Evolutionary conservation across 2,888 invertebrate species (phyloP).

Genomic region (Drosophila limbata): DNA sequence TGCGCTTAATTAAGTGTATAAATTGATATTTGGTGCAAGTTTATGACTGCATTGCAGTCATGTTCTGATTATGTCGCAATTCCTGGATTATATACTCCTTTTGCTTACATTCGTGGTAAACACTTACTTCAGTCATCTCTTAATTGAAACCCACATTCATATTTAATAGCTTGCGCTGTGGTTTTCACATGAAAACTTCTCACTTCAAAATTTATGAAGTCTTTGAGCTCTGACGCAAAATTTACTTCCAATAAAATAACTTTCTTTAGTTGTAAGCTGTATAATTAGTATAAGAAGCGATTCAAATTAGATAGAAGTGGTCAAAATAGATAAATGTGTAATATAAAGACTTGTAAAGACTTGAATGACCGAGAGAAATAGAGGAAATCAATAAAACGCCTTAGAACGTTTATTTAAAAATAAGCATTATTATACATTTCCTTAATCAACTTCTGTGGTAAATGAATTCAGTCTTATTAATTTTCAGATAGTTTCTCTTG

Average conservation of each 20-base stretch:
- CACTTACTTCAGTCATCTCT: background rate
- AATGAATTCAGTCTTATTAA: background rate
- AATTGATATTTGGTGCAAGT: conserved; percentile 77
- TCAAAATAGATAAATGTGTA: too few species aligned
- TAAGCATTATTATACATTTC: too few species aligned
- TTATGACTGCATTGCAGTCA: conserved; percentile 76
- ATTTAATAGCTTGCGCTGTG: conserved; percentile 11
- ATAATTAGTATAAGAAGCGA: background rate
- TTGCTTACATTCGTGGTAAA: background rate
- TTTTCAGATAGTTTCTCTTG: background rate
- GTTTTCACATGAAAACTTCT: conserved; percentile 4
- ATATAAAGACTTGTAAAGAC: too few species aligned
- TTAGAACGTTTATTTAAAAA: too few species aligned
- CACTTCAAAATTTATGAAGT: background rate
- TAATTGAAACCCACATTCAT: conserved; percentile 12
- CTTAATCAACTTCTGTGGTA: background rate
- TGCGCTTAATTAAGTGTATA: conserved; percentile 79
- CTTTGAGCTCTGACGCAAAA: background rate
- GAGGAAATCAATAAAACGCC: too few species aligned
- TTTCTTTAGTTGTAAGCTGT: background rate
- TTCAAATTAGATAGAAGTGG: too few species aligned
- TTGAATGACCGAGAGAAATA: too few species aligned
- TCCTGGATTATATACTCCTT: conserved; percentile 30
- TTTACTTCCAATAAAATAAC: background rate
- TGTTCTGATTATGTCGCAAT: conserved; percentile 58